phyloP scores from a whole-genome alignment of 2,113 vertebrate species.

The Pollimyrus isidori region DNA sequence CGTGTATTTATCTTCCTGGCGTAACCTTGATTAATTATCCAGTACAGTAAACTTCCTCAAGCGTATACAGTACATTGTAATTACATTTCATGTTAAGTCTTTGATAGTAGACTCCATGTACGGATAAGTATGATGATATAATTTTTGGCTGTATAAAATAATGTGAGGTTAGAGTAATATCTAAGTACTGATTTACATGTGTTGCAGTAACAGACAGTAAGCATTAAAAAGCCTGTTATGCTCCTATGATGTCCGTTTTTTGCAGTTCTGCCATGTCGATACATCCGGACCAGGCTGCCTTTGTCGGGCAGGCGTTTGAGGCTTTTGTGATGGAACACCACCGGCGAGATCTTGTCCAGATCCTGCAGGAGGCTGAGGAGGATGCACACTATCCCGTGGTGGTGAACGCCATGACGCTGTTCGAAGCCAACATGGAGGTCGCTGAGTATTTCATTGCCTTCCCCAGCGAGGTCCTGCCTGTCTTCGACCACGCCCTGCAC shows the following conservation, averaged over 20 bases:
- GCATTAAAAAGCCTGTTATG: neutral
- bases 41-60: neutral
- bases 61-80: neutral
- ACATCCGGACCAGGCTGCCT: constrained; percentile 61
- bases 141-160: neutral
- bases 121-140: neutral
- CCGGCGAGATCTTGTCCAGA: constrained; percentile 62
- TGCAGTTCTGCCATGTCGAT: constrained; percentile 55
- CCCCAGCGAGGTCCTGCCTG: constrained; percentile 69
- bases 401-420: constrained; percentile 87
- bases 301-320: constrained; percentile 78
- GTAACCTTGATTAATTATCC: neutral
- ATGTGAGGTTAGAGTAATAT: neutral
- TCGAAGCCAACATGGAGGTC: constrained; percentile 92
- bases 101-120: neutral
- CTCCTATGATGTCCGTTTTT: neutral
- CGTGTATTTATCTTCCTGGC: neutral
- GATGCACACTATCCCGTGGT: constrained; percentile 71
- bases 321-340: constrained; percentile 77
- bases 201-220: neutral
- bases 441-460: constrained; percentile 83
- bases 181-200: neutral
- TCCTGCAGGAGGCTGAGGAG: constrained; percentile 55
- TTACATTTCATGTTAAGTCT: neutral
- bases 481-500: constrained; percentile 76